Percentiles rank a stretch among this genome's conserved stretches.
These are phyloP conservation scores for Strigamia maritima DNA, from an alignment of 2,888 invertebrate genomes.

Conservation along the genomic window DNA sequence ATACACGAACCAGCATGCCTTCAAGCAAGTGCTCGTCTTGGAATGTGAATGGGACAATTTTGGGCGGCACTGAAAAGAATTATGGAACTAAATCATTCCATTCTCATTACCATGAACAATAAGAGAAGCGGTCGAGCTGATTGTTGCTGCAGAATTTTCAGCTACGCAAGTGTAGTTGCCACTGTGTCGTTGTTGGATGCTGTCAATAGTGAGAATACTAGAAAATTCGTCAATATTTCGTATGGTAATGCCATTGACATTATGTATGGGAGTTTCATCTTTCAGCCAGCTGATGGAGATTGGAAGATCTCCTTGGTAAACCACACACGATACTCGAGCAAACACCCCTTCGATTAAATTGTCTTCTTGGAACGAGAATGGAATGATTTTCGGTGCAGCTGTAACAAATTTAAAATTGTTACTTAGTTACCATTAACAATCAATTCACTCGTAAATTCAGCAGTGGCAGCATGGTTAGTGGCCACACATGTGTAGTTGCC, in stretches of 20 bases:
- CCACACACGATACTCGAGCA: conserved; percentile 36
- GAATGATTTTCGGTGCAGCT: conserved; percentile 36
- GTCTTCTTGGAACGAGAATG: conserved; percentile 36
- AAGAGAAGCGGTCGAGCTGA: conserved; percentile 23
- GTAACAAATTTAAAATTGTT: conserved; percentile 13
- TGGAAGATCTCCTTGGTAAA: conserved; percentile 37
- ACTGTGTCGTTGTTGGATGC: conserved; percentile 34
- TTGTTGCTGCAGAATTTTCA: conserved; percentile 34
- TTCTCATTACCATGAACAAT: conserved; percentile 35
- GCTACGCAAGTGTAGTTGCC: conserved; percentile 44
- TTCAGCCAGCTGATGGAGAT: conserved; percentile 17
- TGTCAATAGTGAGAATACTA: conserved; percentile 38
- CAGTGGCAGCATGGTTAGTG: conserved; percentile 24
- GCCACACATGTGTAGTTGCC: conserved; percentile 51
- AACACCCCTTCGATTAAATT: conserved; percentile 31
- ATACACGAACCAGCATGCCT: conserved; percentile 36
- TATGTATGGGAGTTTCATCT: background rate
- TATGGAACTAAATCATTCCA: conserved; percentile 9
- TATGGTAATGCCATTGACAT: background rate
- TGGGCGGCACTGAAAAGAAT: conserved; percentile 38
- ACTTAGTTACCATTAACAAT: conserved; percentile 34
- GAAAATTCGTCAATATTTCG: conserved; percentile 36
- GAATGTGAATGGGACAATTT: conserved; percentile 37
- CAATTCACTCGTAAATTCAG: conserved; percentile 13
- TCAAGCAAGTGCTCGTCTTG: conserved; percentile 37